Percentiles rank a stretch among this genome's conserved stretches.
These are phyloP conservation scores for Ips typographus DNA, from an alignment of 1,140 invertebrate genomes.

Conservation along the genomic window DNA sequence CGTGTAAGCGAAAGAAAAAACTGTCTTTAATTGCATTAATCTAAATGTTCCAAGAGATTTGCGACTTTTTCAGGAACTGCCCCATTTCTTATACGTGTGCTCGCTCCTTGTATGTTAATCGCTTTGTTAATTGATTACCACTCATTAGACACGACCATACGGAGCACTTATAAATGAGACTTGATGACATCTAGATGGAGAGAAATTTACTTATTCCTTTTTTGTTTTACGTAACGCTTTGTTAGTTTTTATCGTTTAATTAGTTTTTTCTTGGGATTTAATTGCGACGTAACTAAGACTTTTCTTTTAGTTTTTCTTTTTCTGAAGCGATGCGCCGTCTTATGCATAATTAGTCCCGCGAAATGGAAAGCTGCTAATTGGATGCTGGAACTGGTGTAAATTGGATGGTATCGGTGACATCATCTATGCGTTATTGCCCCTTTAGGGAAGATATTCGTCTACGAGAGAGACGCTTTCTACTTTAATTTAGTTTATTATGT, in stretches of 20 bases:
- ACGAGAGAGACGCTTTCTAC: no score
- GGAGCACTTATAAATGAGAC: slow-evolving; percentile 26
- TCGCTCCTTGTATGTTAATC: slow-evolving; percentile 30
- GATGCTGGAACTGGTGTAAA: not conserved
- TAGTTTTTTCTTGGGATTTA: slow-evolving; percentile 14
- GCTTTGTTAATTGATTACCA: slow-evolving; percentile 31
- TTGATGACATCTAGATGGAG: slow-evolving; percentile 28
- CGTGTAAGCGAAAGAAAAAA: slow-evolving; percentile 10
- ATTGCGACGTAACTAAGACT: slow-evolving; percentile 5
- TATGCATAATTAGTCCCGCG: slow-evolving; percentile 7
- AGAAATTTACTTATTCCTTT: slow-evolving; percentile 32
- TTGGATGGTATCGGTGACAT: not conserved
- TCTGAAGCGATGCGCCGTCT: not conserved
- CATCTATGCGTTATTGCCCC: no score
- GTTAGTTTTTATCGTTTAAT: slow-evolving; percentile 27
- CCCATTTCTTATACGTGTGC: slow-evolving; percentile 25
- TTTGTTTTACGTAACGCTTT: slow-evolving; percentile 20
- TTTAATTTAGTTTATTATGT: no score
- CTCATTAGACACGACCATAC: slow-evolving; percentile 30
- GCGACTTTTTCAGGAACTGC: slow-evolving; percentile 25
- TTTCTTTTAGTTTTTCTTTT: not conserved
- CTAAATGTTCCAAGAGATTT: slow-evolving; percentile 31
- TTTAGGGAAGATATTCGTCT: no score
- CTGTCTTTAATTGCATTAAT: slow-evolving; percentile 30
- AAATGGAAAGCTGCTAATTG: slow-evolving; percentile 4